These are phyloP conservation scores for Lottia scabra DNA, from an alignment of 2,888 invertebrate species.

Conservation along the genomic window DNA sequence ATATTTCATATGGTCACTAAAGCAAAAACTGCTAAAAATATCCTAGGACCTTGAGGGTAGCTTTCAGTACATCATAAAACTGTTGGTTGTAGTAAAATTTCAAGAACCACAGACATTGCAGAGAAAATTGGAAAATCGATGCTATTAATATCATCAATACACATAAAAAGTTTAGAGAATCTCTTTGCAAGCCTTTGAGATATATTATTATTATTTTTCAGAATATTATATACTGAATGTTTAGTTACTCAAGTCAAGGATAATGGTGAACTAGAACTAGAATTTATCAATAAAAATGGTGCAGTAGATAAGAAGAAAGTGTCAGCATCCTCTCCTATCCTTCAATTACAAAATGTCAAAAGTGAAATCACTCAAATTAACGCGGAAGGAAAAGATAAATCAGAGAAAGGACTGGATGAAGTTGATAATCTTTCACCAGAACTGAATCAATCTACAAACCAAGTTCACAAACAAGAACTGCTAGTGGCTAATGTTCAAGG, in stretches of 20 bases:
- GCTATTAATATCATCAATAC: too few relatives aligned
- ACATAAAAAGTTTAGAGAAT: too few relatives aligned
- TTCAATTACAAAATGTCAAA: background rate
- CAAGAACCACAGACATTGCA: too few relatives aligned
- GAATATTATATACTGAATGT: slow-evolving; percentile 46
- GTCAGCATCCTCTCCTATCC: background rate
- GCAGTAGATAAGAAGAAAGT: slow-evolving; percentile 9
- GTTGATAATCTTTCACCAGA: background rate
- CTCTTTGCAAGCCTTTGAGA: background rate
- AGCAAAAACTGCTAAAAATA: too few relatives aligned
- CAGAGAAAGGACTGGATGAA: background rate
- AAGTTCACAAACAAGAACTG: background rate
- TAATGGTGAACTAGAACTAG: slow-evolving; percentile 42
- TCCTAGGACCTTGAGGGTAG: too few relatives aligned
- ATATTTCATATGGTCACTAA: too few relatives aligned
- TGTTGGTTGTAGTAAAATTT: too few relatives aligned
- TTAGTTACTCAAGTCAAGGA: slow-evolving; percentile 44
- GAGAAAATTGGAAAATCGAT: too few relatives aligned
- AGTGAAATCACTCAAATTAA: background rate
- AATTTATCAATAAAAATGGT: slow-evolving; percentile 30
- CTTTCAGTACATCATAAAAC: too few relatives aligned
- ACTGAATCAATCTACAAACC: background rate
- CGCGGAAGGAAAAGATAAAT: background rate
- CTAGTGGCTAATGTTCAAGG: background rate
- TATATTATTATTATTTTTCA: slow-evolving; percentile 14